Evolutionary conservation across 2,797 vertebrate species (phyloP).

Genomic region (Melanotaenia nigrans): DNA sequence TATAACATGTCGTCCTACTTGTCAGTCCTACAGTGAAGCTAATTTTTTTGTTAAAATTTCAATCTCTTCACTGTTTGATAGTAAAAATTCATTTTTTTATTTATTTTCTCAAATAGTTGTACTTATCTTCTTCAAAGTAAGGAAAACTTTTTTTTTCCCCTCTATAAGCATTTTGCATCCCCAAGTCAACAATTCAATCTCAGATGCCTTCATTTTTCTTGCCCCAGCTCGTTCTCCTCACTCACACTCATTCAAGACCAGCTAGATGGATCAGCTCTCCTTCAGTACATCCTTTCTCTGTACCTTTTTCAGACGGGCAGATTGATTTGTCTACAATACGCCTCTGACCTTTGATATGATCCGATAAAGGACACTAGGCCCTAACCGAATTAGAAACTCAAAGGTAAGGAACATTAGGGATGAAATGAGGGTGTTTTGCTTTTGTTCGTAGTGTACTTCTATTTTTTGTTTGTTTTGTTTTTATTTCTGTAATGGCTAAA

Average conservation of each 20-base stretch:
- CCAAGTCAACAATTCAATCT: conserved; percentile 78
- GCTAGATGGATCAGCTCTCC: conserved; percentile 83
- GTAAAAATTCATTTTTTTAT: neutral
- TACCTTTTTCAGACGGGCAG: conserved; percentile 81
- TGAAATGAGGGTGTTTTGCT: conserved; percentile 78
- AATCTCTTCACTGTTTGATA: neutral
- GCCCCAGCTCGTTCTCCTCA: conserved; percentile 44
- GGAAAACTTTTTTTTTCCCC: conserved; percentile 40
- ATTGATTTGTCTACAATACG: conserved; percentile 85
- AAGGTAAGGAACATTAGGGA: conserved; percentile 86
- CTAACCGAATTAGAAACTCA: conserved; percentile 91
- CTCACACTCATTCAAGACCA: conserved; percentile 68
- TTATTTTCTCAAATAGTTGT: conserved; percentile 34
- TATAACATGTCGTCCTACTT: neutral
- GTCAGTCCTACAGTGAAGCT: neutral
- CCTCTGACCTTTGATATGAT: conserved; percentile 91
- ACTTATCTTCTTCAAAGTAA: conserved; percentile 62
- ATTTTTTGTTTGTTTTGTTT: conserved; percentile 33
- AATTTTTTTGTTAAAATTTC: neutral
- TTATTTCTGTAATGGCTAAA: conserved; percentile 42
- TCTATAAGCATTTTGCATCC: conserved; percentile 66
- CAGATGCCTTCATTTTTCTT: conserved; percentile 68
- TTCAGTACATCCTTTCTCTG: conserved; percentile 69
- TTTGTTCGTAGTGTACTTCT: conserved; percentile 51
- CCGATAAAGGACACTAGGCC: conserved; percentile 84